phyloP scores from a whole-genome alignment of 1,140 invertebrate species.

The Branchinecta lindahli region DNA sequence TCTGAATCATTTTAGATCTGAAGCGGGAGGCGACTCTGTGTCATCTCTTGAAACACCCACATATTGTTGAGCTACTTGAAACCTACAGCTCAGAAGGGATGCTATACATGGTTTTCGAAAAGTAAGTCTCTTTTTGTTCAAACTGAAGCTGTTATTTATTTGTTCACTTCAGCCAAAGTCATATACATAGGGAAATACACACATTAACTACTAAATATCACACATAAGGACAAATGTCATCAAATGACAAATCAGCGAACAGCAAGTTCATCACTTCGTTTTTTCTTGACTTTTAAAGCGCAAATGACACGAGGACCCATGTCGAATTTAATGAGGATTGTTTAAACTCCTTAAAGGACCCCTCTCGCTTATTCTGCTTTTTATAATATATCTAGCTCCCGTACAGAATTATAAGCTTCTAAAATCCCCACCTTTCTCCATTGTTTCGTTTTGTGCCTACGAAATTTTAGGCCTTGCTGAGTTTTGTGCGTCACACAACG shows the following conservation, averaged over 20 bases:
- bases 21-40: slow-evolving; percentile 97
- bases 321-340: background rate
- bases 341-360: slow-evolving; percentile 10
- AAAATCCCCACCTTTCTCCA: no score
- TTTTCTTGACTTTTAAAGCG: slow-evolving; percentile 11
- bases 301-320: background rate
- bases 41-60: slow-evolving; percentile 95
- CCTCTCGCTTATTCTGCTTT: no score
- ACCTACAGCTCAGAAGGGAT: slow-evolving; percentile 97
- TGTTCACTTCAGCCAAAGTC: background rate
- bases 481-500: no score
- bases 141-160: slow-evolving; percentile 7
- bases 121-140: slow-evolving; percentile 54
- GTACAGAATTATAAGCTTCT: no score
- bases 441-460: no score
- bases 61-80: slow-evolving; percentile 92
- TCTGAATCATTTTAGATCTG: slow-evolving; percentile 50
- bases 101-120: slow-evolving; percentile 99
- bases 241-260: no score
- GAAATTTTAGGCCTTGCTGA: no score
- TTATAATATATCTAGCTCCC: no score
- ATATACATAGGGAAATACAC: no score
- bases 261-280: background rate
- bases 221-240: background rate
- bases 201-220: background rate